Evolutionary conservation across 1,140 invertebrate genomes (phyloP).

Genomic region (Pseudomyrmex cubaensis): DNA sequence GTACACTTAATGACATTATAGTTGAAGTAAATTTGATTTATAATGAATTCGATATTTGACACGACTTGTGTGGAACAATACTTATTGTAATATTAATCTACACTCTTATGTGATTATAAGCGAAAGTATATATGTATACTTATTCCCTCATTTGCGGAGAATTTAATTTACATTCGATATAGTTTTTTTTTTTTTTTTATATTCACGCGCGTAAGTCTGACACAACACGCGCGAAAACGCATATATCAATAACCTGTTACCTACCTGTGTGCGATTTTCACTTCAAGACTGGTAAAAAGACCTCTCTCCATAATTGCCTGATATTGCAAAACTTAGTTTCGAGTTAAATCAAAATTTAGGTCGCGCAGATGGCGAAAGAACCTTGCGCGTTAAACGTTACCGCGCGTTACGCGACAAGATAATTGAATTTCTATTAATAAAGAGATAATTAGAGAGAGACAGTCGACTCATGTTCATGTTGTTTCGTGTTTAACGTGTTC

Average conservation of each 20-base stretch:
- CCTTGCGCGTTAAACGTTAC: slow-evolving; percentile 15
- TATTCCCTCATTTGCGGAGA: no score
- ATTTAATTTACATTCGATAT: no score
- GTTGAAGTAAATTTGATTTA: slow-evolving; percentile 1
- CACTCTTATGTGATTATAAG: no score
- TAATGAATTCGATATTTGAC: background rate
- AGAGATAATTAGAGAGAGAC: background rate
- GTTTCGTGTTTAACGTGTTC: background rate
- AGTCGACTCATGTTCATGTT: background rate
- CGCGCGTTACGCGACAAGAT: background rate
- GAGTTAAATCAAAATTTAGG: slow-evolving; percentile 44
- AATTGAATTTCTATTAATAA: slow-evolving; percentile 6
- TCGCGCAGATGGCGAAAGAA: slow-evolving; percentile 13
- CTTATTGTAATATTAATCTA: no score
- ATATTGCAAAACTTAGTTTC: slow-evolving; percentile 31
- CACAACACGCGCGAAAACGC: no score
- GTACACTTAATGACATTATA: background rate
- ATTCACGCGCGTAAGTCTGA: no score
- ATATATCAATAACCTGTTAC: background rate
- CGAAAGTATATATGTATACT: no score
- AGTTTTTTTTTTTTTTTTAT: no score
- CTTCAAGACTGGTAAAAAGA: background rate
- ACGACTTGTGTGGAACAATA: no score
- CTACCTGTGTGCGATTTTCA: background rate
- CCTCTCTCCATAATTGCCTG: background rate